phyloP scores from a whole-genome alignment of 2,113 vertebrate species.

The Zootoca vivipara region DNA sequence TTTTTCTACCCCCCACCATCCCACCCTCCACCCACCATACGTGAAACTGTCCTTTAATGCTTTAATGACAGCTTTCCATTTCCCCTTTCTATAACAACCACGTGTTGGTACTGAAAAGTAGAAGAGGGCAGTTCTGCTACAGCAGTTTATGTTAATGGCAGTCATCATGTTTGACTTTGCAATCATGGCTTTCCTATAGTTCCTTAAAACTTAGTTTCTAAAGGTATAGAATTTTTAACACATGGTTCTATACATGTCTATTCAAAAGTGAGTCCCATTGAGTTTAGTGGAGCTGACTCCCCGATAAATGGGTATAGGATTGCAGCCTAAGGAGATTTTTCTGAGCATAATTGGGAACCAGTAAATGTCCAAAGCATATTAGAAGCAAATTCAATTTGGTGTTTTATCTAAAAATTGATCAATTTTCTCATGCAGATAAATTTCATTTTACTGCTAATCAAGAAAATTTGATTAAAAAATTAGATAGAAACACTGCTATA shows the following conservation, averaged over 20 bases:
- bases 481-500: conserved; percentile 34
- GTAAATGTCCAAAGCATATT: conserved; percentile 42
- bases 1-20: no score
- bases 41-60: no score
- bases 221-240: conserved; percentile 51
- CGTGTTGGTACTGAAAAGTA: background rate
- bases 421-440: background rate
- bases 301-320: background rate
- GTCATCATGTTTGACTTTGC: no score
- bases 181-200: no score
- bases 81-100: background rate
- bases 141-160: no score
- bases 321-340: background rate
- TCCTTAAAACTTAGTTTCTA: background rate
- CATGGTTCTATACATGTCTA: background rate
- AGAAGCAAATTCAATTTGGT: conserved; percentile 39
- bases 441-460: conserved; percentile 19
- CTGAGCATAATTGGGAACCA: conserved; percentile 28
- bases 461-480: conserved; percentile 31
- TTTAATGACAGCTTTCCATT: no score
- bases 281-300: background rate
- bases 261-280: background rate
- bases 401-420: background rate
- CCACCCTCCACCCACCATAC: no score
- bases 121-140: background rate